Evolutionary conservation across 2,113 vertebrate genomes (phyloP).

Genomic region (Zosterops lateralis): DNA sequence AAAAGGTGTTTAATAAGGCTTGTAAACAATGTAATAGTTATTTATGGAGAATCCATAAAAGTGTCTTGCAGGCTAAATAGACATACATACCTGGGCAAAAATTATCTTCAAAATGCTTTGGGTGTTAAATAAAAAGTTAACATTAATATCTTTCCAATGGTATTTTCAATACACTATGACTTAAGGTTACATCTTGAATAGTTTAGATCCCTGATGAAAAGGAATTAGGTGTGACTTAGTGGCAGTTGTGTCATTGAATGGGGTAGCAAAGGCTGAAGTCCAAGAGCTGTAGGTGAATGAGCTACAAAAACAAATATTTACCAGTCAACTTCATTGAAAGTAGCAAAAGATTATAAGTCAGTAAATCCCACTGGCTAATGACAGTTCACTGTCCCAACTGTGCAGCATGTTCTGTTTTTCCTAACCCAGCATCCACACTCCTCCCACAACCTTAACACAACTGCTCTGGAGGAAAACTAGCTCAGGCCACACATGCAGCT

Average conservation of each 20-base stretch:
- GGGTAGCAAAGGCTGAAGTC: slow-evolving; percentile 88
- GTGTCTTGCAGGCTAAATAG: slow-evolving; percentile 81
- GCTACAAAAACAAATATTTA: slow-evolving; percentile 78
- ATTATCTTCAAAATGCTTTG: slow-evolving; percentile 66
- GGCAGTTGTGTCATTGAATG: slow-evolving; percentile 88
- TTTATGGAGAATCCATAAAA: slow-evolving; percentile 75
- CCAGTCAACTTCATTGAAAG: slow-evolving; percentile 40
- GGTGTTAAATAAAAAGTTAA: slow-evolving; percentile 77
- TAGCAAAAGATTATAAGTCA: background rate
- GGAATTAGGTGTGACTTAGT: slow-evolving; percentile 85
- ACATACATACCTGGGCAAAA: slow-evolving; percentile 72
- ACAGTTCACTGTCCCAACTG: background rate
- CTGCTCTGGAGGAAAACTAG: background rate
- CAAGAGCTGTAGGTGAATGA: slow-evolving; percentile 86
- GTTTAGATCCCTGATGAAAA: slow-evolving; percentile 74
- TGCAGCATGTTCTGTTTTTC: background rate
- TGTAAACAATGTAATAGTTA: slow-evolving; percentile 76
- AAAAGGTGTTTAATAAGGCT: slow-evolving; percentile 74
- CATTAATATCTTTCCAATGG: slow-evolving; percentile 66
- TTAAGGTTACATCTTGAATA: slow-evolving; percentile 66
- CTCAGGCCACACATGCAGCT: rapidly evolving
- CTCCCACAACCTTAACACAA: background rate
- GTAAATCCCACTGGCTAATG: background rate
- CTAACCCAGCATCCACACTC: background rate
- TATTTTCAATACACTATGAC: slow-evolving; percentile 71